Evolutionary conservation across 2,113 vertebrate genomes (phyloP).

Genomic region (Aramus guarauna): DNA sequence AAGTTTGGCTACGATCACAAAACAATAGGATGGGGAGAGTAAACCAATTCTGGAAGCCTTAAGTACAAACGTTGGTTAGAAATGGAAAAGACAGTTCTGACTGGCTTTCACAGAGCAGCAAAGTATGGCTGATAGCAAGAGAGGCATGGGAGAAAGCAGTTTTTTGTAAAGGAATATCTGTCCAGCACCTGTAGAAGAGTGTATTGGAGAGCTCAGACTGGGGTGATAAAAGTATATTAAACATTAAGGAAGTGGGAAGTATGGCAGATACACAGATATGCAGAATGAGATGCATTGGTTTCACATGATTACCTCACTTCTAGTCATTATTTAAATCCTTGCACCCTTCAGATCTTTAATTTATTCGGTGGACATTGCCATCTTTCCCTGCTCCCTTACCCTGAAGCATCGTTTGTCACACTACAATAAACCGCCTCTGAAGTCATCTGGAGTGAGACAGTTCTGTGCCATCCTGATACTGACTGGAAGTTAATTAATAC

Average conservation of each 20-base stretch:
- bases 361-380: not conserved
- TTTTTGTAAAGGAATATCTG: not conserved
- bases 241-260: not conserved
- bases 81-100: not conserved
- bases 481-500: not conserved
- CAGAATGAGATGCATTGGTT: not conserved
- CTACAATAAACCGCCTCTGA: not conserved
- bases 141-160: not conserved
- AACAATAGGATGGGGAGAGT: not conserved
- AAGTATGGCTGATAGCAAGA: not conserved
- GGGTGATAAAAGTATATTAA: not conserved
- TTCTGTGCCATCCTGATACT: not conserved
- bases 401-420: not conserved
- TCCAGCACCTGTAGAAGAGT: not conserved
- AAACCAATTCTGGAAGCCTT: not conserved
- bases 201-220: not conserved
- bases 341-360: not conserved
- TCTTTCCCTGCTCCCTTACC: not conserved
- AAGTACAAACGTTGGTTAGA: not conserved
- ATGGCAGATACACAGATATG: not conserved
- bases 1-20: not conserved
- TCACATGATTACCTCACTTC: not conserved
- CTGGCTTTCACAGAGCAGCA: not conserved
- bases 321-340: not conserved
- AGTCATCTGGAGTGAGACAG: not conserved